These are phyloP conservation scores for Liposcelis brunnea DNA, from an alignment of 2,888 invertebrate genomes.

Conservation along the genomic window DNA sequence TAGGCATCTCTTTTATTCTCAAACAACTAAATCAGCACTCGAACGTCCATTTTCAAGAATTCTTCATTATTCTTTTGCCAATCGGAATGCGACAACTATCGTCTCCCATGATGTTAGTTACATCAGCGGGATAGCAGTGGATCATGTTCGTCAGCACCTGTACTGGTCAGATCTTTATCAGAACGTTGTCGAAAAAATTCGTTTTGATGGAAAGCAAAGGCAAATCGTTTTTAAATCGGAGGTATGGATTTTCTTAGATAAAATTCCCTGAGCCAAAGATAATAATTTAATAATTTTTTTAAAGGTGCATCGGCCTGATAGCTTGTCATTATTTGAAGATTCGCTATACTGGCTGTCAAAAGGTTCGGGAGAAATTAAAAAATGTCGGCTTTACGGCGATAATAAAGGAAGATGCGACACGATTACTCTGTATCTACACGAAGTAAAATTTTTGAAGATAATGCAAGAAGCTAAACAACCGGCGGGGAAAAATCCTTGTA, in stretches of 20 bases:
- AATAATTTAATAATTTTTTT: constrained; percentile 1
- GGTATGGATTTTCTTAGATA: no score
- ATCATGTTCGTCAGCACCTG: constrained; percentile 37
- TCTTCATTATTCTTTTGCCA: constrained; percentile 34
- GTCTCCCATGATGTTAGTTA: constrained; percentile 27
- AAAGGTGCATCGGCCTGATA: constrained; percentile 2
- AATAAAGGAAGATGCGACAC: constrained; percentile 16
- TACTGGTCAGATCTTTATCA: constrained; percentile 57
- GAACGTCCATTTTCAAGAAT: constrained; percentile 19
- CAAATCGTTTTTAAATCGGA: constrained; percentile 25
- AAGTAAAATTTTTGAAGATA: constrained; percentile 32
- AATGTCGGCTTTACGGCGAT: constrained; percentile 38
- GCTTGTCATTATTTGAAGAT: constrained; percentile 44
- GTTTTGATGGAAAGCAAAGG: constrained; percentile 32
- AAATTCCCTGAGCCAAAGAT: background rate
- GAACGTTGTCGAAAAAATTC: constrained; percentile 32
- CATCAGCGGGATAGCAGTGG: constrained; percentile 40
- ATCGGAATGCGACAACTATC: constrained; percentile 27
- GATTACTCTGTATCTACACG: constrained; percentile 25
- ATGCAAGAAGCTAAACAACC: constrained; percentile 38
- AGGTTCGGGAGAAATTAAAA: constrained; percentile 35
- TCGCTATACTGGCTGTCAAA: constrained; percentile 50
- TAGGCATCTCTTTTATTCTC: constrained; percentile 27
- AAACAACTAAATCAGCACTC: constrained; percentile 19
- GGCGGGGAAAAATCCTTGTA: constrained; percentile 26